These are phyloP conservation scores for Drosophila pseudotakahashii DNA, from an alignment of 2,888 invertebrate genomes.

Conservation along the genomic window DNA sequence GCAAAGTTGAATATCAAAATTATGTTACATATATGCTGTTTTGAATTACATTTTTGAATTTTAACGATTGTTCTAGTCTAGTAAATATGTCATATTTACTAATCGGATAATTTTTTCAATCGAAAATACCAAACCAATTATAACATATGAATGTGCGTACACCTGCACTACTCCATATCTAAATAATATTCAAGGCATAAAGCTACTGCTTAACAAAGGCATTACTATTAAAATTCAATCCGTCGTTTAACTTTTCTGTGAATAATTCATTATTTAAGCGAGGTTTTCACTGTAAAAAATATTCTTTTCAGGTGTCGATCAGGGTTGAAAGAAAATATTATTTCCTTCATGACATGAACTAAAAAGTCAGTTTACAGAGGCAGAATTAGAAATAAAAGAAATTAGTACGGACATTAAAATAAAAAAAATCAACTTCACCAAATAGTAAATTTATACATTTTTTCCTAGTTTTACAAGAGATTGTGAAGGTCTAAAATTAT, in stretches of 20 bases:
- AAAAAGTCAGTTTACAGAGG: not conserved
- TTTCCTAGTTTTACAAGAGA: too few relatives aligned
- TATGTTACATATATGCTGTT: constrained; percentile 27
- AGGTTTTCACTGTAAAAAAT: not conserved
- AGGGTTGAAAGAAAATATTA: too few relatives aligned
- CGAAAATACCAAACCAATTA: not conserved
- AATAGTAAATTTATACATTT: too few relatives aligned
- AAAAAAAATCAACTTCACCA: too few relatives aligned
- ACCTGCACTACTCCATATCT: not conserved
- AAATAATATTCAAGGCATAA: not conserved
- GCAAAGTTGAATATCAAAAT: constrained; percentile 11
- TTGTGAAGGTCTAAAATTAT: not conserved
- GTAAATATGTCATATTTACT: constrained; percentile 15
- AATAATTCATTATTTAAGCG: too few relatives aligned
- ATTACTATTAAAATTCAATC: not conserved
- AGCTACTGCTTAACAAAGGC: not conserved
- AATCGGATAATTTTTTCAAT: constrained; percentile 14
- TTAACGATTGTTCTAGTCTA: constrained; percentile 14
- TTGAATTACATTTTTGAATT: constrained; percentile 25
- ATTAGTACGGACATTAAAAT: too few relatives aligned
- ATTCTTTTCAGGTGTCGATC: too few relatives aligned
- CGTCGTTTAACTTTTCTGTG: not conserved
- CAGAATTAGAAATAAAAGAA: too few relatives aligned
- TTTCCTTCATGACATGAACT: not conserved
- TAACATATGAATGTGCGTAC: not conserved